These are phyloP conservation scores for Colaptes auratus DNA, from an alignment of 2,113 vertebrate species.

Conservation along the genomic window DNA sequence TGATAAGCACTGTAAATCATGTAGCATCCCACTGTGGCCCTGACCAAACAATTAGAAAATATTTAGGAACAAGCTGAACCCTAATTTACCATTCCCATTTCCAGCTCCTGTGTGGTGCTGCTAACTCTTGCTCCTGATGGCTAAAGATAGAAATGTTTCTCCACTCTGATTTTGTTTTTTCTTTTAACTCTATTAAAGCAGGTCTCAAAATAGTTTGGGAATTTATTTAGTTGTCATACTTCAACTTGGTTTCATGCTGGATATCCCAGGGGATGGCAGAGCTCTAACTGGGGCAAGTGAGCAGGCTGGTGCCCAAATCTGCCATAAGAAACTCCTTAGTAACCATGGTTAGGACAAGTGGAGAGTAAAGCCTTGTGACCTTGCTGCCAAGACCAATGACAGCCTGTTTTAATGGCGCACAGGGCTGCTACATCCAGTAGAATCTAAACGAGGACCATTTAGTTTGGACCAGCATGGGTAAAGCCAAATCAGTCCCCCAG, in stretches of 20 bases:
- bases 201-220: conserved; percentile 24
- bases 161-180: conserved; percentile 12
- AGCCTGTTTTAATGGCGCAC: neutral
- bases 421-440: neutral
- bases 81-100: neutral
- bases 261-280: neutral
- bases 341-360: neutral
- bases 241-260: neutral
- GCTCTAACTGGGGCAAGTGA: neutral
- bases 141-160: conserved; percentile 58
- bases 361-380: neutral
- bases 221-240: neutral
- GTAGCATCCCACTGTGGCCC: neutral
- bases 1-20: neutral
- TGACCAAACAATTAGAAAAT: neutral
- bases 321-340: neutral
- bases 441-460: neutral
- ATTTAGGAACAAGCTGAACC: neutral
- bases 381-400: neutral
- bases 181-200: neutral
- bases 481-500: neutral
- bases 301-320: neutral
- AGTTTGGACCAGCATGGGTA: neutral
- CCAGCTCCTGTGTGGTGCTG: conserved; percentile 4
- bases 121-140: conserved; percentile 1